phyloP scores from a whole-genome alignment of 2,113 vertebrate species.

The Crotalus horridus region DNA sequence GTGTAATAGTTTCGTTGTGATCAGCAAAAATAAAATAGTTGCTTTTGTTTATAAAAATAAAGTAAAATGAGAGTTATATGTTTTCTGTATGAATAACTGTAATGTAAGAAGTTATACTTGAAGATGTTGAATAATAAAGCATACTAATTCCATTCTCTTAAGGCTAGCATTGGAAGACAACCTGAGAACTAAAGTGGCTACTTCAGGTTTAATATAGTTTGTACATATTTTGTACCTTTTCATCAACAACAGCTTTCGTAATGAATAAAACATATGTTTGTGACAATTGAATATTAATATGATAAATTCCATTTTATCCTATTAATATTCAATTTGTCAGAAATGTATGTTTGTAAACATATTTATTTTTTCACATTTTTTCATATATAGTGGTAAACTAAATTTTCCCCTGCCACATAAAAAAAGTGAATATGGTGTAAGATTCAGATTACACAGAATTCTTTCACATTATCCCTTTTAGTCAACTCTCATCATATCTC shows the following conservation, averaged over 20 bases:
- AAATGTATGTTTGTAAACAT: neutral
- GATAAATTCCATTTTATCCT: neutral
- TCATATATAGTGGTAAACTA: neutral
- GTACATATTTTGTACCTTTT: constrained; percentile 2
- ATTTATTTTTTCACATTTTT: neutral
- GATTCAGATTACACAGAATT: neutral
- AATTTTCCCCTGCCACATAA: neutral
- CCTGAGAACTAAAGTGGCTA: neutral
- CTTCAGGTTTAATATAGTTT: neutral
- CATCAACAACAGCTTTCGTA: constrained; percentile 1
- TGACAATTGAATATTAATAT: constrained; percentile 17
- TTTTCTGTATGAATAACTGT: constrained; percentile 10
- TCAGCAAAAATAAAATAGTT: neutral
- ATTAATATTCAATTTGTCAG: neutral
- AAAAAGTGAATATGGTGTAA: neutral
- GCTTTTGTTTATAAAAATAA: neutral
- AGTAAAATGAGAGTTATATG: neutral
- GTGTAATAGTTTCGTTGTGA: constrained; percentile 6
- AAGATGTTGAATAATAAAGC: neutral
- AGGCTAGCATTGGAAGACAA: constrained; percentile 9
- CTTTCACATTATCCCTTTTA: neutral
- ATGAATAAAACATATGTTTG: constrained; percentile 7
- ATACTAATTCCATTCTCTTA: neutral
- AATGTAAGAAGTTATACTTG: neutral
- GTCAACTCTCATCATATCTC: neutral